Conservation (phyloP, 1,140 invertebrate species). For the Batillaria attramentaria region DNA sequence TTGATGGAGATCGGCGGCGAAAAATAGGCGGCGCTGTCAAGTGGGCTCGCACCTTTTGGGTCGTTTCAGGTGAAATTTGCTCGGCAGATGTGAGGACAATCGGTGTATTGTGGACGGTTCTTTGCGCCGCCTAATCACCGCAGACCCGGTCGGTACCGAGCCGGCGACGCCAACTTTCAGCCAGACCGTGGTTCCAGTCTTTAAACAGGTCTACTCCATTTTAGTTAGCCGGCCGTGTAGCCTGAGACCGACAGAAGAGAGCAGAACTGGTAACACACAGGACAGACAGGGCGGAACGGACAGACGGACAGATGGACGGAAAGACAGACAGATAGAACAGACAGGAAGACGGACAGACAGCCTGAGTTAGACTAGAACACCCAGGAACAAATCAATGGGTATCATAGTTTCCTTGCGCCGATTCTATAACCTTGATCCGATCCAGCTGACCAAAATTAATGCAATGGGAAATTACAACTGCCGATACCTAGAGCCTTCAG, state of each 20-base stretch:
- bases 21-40: not conserved
- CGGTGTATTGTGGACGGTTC: not conserved
- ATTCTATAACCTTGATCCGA: too few relatives aligned
- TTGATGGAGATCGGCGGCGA: not conserved
- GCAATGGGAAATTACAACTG: too few relatives aligned
- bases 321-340: too few relatives aligned
- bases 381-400: too few relatives aligned
- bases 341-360: too few relatives aligned
- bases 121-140: conserved; percentile 8
- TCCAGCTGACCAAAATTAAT: too few relatives aligned
- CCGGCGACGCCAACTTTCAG: too few relatives aligned
- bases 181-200: not conserved
- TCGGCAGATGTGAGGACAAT: conserved; percentile 12
- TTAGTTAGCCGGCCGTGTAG: not conserved
- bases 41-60: not conserved
- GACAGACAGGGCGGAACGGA: not conserved
- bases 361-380: too few relatives aligned
- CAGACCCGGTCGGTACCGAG: not conserved
- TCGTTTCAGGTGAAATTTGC: conserved; percentile 6
- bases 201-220: not conserved
- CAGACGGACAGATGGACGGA: not conserved
- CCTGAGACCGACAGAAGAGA: not conserved
- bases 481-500: too few relatives aligned
- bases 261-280: not conserved
- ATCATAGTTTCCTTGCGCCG: too few relatives aligned